Evolutionary conservation across 2,113 vertebrate species (phyloP).

Genomic region (Rhabdomys dilectus): DNA sequence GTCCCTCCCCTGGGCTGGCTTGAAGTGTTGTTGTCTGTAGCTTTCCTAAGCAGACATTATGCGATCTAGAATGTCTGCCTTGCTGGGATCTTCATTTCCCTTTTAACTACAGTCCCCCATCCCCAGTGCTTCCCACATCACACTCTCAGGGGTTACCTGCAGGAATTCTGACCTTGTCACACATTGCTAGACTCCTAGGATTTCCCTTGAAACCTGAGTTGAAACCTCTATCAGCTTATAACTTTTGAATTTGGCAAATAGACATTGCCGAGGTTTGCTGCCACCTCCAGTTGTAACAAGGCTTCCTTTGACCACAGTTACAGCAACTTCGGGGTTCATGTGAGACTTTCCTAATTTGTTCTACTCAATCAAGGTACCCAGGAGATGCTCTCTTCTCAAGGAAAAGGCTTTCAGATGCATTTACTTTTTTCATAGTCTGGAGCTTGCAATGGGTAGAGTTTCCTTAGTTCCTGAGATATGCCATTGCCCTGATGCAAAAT

Average conservation of each 20-base stretch:
- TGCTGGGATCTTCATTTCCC: background rate
- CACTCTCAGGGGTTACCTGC: background rate
- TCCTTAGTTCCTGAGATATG: background rate
- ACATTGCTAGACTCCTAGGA: background rate
- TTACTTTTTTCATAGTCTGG: background rate
- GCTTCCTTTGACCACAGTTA: background rate
- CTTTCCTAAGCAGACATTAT: background rate
- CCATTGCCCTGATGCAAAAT: background rate
- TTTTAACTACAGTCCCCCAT: background rate
- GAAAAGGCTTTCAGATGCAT: background rate
- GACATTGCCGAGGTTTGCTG: background rate
- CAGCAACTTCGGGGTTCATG: background rate
- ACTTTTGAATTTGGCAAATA: background rate
- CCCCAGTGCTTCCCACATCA: no score
- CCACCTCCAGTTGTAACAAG: background rate
- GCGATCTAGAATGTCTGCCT: background rate
- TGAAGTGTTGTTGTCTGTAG: background rate
- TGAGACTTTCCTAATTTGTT: background rate
- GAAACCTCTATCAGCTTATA: no score
- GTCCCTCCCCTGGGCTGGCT: background rate
- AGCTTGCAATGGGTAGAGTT: background rate
- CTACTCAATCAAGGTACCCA: background rate
- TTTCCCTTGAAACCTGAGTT: background rate
- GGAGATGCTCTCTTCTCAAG: background rate
- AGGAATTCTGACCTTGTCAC: background rate